Conservation (phyloP, 2,797 vertebrate species). For the Allobates femoralis region DNA sequence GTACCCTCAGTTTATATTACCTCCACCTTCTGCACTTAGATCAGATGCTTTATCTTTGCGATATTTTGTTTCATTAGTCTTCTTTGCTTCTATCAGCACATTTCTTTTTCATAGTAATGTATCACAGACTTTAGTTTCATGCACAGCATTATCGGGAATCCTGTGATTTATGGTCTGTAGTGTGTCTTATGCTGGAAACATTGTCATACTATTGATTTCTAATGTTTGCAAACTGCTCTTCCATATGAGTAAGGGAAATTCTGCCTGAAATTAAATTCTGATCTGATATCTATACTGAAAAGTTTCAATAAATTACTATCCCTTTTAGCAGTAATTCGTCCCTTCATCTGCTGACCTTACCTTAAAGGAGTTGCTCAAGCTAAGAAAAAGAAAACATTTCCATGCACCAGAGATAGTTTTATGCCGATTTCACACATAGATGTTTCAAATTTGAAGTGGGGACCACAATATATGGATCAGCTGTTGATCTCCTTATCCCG, state of each 20-base stretch:
- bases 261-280: background rate
- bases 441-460: too few species aligned
- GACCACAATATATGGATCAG: too few species aligned
- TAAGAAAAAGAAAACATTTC: too few species aligned
- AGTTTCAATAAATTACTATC: background rate
- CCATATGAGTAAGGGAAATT: background rate
- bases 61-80: background rate
- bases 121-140: constrained; percentile 4
- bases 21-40: background rate
- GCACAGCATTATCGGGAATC: constrained; percentile 29
- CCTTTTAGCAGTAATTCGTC: too few species aligned
- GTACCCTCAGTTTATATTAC: background rate
- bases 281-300: background rate
- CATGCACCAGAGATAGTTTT: too few species aligned
- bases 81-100: constrained; percentile 24
- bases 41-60: background rate
- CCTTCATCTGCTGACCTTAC: too few species aligned
- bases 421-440: too few species aligned
- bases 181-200: constrained; percentile 11
- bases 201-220: constrained; percentile 27
- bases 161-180: constrained; percentile 30
- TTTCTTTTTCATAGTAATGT: constrained; percentile 25
- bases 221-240: background rate
- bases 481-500: too few species aligned
- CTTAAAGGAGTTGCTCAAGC: too few species aligned